Base-by-base conservation (phyloP, 1,140 invertebrate genomes). In the Drosophila saltans region DNA sequence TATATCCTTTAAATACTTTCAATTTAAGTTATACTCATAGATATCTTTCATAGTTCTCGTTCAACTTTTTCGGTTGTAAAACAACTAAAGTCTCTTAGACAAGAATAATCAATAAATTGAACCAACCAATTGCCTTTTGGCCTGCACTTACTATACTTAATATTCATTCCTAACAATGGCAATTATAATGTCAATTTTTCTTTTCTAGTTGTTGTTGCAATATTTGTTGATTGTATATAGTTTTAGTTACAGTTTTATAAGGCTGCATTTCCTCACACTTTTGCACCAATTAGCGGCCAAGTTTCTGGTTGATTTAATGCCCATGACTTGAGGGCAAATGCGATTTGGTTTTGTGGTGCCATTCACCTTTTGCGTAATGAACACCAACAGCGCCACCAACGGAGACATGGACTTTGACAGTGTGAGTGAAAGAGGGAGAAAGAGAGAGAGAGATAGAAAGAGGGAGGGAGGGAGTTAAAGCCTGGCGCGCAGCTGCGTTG, bases 301-400 rank as follows among this genome's bases (percentile, higher is more conserved):
- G 70, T 66, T 73, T 67, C 79, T 72, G 65, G 61, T 78, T 78
- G 76, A 78, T 78, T 78, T 75, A 78, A 78, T 75, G 76, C 76
- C 45, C 63, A 43, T 59, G 67, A 56, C 76, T 78, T 48, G 55
- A 75, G 76, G 76, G 76, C 76, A 67, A 75, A 60, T 74, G 79
- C 70, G 58, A 63, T 55, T 71, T 61, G 70, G 41, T 33, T 43
- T 33, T 62, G 45, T 52, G 73, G 84, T 89, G 83, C 45, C 83
- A 88, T 88, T 88, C 81, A 88, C 83, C 83, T 89, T 70, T 86
- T 89, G 83, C 83, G 83, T 88, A 88, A 88, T 88, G 84, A 88
- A 88, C 83, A 88, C 83, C 83, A 88, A 88, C 83, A 88, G 84
- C 73, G 84, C 83, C 83, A 88, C 83, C 83, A 88, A 89, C 83